Evolutionary conservation across 2,888 invertebrate genomes (phyloP).

Genomic region (Seira ritae): DNA sequence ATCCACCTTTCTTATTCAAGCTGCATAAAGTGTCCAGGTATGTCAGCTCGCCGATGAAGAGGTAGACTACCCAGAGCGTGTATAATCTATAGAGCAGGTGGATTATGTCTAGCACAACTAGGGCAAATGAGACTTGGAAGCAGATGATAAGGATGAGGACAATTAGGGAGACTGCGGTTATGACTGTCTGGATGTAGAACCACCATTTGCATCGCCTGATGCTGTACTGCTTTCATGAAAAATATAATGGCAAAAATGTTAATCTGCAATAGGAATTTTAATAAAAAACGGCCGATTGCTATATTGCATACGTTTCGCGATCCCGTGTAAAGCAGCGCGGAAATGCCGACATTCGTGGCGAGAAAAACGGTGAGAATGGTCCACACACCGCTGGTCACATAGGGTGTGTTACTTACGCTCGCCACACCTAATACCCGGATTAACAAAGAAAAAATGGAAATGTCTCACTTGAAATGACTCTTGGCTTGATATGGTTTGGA

Average conservation of each 20-base stretch:
- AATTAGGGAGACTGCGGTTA: conserved; percentile 50
- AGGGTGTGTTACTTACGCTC: conserved; percentile 19
- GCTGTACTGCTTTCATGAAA: conserved; percentile 53
- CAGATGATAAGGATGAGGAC: conserved; percentile 64
- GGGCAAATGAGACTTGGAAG: conserved; percentile 62
- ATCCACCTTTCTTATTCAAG: conserved; percentile 48
- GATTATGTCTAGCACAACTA: conserved; percentile 65
- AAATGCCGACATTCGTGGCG: conserved; percentile 60
- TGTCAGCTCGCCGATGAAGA: conserved; percentile 62
- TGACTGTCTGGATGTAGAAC: conserved; percentile 68
- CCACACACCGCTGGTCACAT: conserved; percentile 64
- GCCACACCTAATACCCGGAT: conserved; percentile 24
- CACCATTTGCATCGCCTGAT: conserved; percentile 65
- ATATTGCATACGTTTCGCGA: conserved; percentile 62
- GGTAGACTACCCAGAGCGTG: conserved; percentile 67
- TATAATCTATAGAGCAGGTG: conserved; percentile 68
- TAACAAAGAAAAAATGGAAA: not conserved
- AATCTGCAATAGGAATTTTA: not conserved
- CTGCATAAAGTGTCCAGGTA: conserved; percentile 54
- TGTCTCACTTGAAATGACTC: not conserved
- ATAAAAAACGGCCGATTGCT: too few relatives aligned
- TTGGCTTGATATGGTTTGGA: too few relatives aligned
- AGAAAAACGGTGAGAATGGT: conserved; percentile 68
- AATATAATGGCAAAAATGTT: not conserved
- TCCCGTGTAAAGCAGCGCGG: conserved; percentile 56